A percentile compares a stretch with the other conserved stretches of the same genome.
These are phyloP conservation scores for Sphenodon punctatus DNA, from an alignment of 2,797 vertebrate genomes.

Conservation along the genomic window DNA sequence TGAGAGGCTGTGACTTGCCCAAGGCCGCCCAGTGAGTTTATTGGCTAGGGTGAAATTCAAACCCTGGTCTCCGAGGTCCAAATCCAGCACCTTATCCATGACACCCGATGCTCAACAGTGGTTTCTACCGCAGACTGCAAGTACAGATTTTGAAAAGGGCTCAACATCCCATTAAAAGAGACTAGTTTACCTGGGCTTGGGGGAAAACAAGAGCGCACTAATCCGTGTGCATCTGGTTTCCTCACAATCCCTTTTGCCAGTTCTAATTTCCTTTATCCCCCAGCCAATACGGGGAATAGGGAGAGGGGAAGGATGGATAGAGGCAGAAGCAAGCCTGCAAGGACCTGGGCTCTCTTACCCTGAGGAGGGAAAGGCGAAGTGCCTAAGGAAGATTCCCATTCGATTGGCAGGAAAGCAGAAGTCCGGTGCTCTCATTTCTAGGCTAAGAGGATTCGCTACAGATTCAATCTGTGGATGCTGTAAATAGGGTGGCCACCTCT, in stretches of 20 bases:
- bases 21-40: too few relatives aligned
- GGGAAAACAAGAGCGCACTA: not conserved
- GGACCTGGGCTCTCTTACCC: not conserved
- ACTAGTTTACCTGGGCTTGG: not conserved
- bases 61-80: too few relatives aligned
- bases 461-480: too few relatives aligned
- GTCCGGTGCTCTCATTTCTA: not conserved
- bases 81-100: too few relatives aligned
- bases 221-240: not conserved
- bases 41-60: too few relatives aligned
- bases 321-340: not conserved
- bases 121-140: constrained; percentile 5
- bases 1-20: too few relatives aligned
- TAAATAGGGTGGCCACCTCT: too few relatives aligned
- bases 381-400: too few relatives aligned
- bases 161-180: not conserved
- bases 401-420: not conserved
- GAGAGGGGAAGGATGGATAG: not conserved
- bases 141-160: not conserved
- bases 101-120: not conserved
- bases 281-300: constrained; percentile 28
- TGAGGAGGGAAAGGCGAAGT: not conserved
- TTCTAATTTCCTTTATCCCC: constrained; percentile 20
- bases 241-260: not conserved
- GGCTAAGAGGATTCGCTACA: not conserved